These are phyloP conservation scores for Epinotia brunnichana DNA, from an alignment of 2,888 invertebrate species.

Conservation along the genomic window DNA sequence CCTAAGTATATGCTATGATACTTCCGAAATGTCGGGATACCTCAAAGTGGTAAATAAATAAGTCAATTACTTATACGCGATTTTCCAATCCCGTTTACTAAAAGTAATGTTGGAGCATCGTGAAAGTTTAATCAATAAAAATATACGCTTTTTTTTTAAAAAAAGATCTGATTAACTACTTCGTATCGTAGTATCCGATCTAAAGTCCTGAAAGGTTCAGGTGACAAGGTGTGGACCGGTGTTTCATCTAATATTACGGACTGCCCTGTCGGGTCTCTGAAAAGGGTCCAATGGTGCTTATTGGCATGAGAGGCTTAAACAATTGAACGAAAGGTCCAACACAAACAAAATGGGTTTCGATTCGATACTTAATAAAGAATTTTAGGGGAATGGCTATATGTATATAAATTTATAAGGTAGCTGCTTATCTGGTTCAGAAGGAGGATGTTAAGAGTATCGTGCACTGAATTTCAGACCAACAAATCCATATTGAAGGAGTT, in stretches of 20 bases:
- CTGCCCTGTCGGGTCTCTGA: conserved; percentile 55
- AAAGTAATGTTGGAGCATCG: no score
- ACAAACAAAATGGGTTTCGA: conserved; percentile 13
- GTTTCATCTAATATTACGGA: conserved; percentile 52
- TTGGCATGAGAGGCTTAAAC: conserved; percentile 50
- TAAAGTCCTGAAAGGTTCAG: not conserved
- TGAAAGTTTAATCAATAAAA: no score
- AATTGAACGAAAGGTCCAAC: conserved; percentile 7
- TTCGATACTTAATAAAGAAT: not conserved
- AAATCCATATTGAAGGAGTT: no score
- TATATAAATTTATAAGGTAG: not conserved
- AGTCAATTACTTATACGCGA: no score
- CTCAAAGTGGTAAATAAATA: no score
- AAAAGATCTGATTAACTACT: not conserved
- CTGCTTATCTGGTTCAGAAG: no score
- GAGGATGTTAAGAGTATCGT: no score
- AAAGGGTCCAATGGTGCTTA: conserved; percentile 59
- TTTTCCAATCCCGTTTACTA: no score
- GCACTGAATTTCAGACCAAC: no score
- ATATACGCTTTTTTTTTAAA: no score
- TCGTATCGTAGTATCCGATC: not conserved
- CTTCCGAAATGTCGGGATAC: no score
- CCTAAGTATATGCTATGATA: no score
- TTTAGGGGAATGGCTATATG: not conserved
- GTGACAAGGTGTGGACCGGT: conserved; percentile 42